Evolutionary conservation across 2,797 vertebrate species (phyloP), one percentile per base, ranked within the genome.

Genomic region (Tympanoctomys barrerae): DNA sequence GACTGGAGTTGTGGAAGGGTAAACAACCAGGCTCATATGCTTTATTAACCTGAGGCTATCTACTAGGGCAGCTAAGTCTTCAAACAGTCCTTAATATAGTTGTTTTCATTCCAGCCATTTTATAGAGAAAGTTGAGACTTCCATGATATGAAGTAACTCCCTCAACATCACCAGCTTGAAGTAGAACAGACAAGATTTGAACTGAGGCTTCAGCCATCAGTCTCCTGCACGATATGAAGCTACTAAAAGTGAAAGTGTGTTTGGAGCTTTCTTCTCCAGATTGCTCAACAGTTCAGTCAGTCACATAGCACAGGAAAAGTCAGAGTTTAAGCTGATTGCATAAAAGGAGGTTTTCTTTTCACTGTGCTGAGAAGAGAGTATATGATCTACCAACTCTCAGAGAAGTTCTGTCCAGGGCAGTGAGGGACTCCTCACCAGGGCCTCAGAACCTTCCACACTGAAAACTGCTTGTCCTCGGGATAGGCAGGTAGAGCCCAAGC

Each of bases 91-190:
- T 21, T 73, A 39, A 49, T 57, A 5, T 28, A 39, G 28, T 66
- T 91, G 46, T 71, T 61, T 24, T 89, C 49, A 80, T 64, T 46
- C 73, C 61, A 57, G 14, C 4, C 22, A 84, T 62, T 88, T 88
- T 80, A 75, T 28, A 92, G 90, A 89, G 49, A 73, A 96, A 73
- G 49, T 52, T 33, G 42, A 85, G 33, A 52, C 22, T 73, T 73
- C 8, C 5, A 24, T 33, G 21, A 61, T 52, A 28, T 39, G 31
- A n/a, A 46, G 21, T 52, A 61, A 42, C 22, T 57, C 78, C 62
- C 10, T 88, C 46, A 13, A 52, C 46, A 46, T 61, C 54, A 33
- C 2, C 36, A 21, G 9, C 54, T 84, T 73, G 57, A 91, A 84
- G 0, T 21, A 21, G 1, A 61, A 4, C 28, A 79, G 24, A 21